Evolutionary conservation across 1,140 invertebrate genomes (phyloP).

Genomic region (Halictus rubicundus): DNA sequence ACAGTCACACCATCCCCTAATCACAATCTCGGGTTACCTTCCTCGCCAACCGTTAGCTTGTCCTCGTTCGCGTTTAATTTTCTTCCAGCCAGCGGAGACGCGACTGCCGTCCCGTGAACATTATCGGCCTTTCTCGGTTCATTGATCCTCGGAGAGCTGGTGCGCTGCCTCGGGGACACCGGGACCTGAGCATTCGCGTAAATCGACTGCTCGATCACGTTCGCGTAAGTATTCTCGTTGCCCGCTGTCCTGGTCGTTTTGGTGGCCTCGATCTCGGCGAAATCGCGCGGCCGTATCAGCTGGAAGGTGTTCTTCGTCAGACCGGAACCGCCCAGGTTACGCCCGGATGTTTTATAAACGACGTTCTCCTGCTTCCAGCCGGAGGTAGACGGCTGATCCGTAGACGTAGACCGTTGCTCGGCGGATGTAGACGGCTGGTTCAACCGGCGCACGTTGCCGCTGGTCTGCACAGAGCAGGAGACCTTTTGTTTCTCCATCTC

Average conservation of each 20-base stretch:
- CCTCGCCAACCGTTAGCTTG: slow-evolving; percentile 11
- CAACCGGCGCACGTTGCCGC: slow-evolving; percentile 76
- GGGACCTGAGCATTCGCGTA: slow-evolving; percentile 64
- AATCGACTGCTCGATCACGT: slow-evolving; percentile 73
- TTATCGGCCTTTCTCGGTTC: slow-evolving; percentile 18
- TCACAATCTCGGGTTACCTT: slow-evolving; percentile 47
- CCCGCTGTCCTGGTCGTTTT: slow-evolving; percentile 69
- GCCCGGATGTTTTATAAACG: slow-evolving; percentile 68
- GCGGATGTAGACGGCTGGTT: slow-evolving; percentile 52
- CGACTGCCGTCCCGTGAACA: background rate
- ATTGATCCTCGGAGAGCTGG: background rate
- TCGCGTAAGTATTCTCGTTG: slow-evolving; percentile 76
- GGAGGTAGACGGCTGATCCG: slow-evolving; percentile 47
- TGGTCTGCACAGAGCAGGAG: slow-evolving; percentile 80
- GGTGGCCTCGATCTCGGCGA: slow-evolving; percentile 78
- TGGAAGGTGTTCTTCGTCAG: slow-evolving; percentile 76
- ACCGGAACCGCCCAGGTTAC: slow-evolving; percentile 49
- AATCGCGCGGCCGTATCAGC: slow-evolving; percentile 80
- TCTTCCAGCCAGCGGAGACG: slow-evolving; percentile 1
- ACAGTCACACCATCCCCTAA: background rate
- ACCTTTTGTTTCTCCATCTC: slow-evolving; percentile 76
- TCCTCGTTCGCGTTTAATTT: slow-evolving; percentile 26
- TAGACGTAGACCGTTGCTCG: slow-evolving; percentile 37
- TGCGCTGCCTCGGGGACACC: slow-evolving; percentile 30
- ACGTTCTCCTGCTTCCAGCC: slow-evolving; percentile 65